Evolutionary conservation across 2,888 invertebrate species (phyloP).

Genomic region (Hanleya hanleyi): DNA sequence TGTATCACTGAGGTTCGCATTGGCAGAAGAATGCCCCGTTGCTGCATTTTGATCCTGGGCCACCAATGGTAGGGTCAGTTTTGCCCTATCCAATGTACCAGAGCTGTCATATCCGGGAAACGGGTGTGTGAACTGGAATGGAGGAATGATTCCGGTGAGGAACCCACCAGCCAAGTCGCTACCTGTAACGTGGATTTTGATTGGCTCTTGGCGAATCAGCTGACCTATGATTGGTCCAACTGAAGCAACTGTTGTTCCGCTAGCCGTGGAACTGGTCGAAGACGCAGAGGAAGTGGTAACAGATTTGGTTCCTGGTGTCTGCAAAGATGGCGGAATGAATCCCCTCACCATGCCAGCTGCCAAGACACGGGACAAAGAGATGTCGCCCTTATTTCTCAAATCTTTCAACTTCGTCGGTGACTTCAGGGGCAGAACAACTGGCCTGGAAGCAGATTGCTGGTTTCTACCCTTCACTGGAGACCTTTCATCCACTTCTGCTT

Average conservation of each 20-base stretch:
- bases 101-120: slow-evolving; percentile 36
- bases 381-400: too few relatives aligned
- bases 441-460: too few relatives aligned
- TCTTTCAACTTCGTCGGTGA: too few relatives aligned
- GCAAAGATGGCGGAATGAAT: neutral
- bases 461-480: too few relatives aligned
- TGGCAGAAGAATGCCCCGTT: neutral
- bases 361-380: too few relatives aligned
- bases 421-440: too few relatives aligned
- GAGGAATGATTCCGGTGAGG: slow-evolving; percentile 24
- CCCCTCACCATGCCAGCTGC: too few relatives aligned
- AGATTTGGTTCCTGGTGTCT: neutral
- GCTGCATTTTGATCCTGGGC: neutral
- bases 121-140: slow-evolving; percentile 64
- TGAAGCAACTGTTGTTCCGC: neutral
- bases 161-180: neutral
- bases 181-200: slow-evolving; percentile 17
- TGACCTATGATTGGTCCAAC: slow-evolving; percentile 60
- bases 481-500: too few relatives aligned
- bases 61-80: neutral
- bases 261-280: too few relatives aligned
- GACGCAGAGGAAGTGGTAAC: neutral
- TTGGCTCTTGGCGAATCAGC: slow-evolving; percentile 45
- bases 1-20: neutral
- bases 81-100: neutral